These are phyloP conservation scores for Erethizon dorsatum DNA, from an alignment of 2,797 vertebrate species.

Conservation along the genomic window DNA sequence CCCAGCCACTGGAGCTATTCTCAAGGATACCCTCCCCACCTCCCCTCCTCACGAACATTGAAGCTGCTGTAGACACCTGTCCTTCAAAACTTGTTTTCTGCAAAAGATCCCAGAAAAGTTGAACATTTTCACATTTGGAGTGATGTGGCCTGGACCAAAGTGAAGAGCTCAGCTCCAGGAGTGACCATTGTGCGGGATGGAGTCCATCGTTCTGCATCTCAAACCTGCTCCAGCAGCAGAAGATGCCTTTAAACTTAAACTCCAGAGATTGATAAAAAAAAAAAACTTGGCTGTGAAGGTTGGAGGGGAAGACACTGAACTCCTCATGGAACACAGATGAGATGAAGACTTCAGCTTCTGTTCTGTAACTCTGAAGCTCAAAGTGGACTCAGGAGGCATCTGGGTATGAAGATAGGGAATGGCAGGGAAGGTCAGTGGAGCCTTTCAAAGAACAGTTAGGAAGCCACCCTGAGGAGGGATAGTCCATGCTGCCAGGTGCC, in stretches of 20 bases:
- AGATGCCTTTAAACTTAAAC: background rate
- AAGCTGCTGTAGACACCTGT: background rate
- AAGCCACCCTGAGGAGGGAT: background rate
- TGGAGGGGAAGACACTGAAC: too few species aligned
- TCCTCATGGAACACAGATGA: background rate
- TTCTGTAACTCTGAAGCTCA: background rate
- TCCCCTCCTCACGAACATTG: background rate
- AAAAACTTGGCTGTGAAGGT: background rate
- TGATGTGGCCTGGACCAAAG: background rate
- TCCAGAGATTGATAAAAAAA: background rate
- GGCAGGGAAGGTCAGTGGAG: too few species aligned
- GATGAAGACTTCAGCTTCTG: background rate
- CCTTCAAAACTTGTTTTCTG: background rate
- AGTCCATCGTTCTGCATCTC: background rate
- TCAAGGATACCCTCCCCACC: background rate
- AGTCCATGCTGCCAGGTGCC: too few species aligned
- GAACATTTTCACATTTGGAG: background rate
- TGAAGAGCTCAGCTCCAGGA: background rate
- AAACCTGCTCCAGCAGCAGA: background rate
- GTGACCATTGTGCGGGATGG: rapidly evolving
- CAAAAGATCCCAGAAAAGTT: background rate
- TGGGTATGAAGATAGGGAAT: background rate
- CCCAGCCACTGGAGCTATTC: rapidly evolving
- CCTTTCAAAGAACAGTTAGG: background rate
- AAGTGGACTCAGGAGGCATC: background rate